A percentile compares a stretch with the other conserved stretches of the same genome.
Evolutionary conservation across 1,140 invertebrate genomes (phyloP).

Genomic region (Rhynchophorus ferrugineus): DNA sequence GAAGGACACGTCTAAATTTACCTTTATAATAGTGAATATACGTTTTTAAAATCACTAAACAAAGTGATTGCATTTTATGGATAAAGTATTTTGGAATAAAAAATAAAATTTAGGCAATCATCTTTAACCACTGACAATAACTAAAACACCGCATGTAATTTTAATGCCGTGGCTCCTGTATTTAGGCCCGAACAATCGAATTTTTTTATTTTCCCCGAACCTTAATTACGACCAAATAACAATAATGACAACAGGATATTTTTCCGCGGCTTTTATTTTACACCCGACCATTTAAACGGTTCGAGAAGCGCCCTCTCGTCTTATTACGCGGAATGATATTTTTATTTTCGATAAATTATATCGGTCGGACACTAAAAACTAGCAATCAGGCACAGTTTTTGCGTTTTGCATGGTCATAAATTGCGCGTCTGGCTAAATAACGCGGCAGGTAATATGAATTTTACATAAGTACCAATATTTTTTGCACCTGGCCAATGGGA

Average conservation of each 20-base stretch:
- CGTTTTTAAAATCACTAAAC: no score
- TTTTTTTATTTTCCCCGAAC: no score
- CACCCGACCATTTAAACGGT: background rate
- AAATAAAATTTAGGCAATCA: no score
- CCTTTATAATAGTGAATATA: no score
- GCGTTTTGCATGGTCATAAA: background rate
- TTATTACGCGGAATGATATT: constrained; percentile 5
- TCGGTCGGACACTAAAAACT: background rate
- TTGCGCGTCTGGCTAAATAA: background rate
- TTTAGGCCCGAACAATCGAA: no score
- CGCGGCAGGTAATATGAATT: background rate
- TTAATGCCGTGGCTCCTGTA: no score
- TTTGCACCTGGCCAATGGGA: background rate
- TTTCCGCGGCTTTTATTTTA: background rate
- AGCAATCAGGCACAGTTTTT: background rate
- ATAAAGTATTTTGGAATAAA: no score
- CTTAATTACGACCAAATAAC: no score
- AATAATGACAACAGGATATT: background rate
- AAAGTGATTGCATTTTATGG: no score
- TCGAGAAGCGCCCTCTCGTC: background rate
- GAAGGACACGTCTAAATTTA: no score
- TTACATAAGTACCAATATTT: constrained; percentile 4
- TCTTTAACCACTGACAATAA: no score
- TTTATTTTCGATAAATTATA: constrained; percentile 5
- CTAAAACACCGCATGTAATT: no score